A percentile compares a stretch with the other conserved stretches of the same genome.
These are phyloP conservation scores for Phaethon lepturus DNA, from an alignment of 2,113 vertebrate genomes.

Conservation along the genomic window DNA sequence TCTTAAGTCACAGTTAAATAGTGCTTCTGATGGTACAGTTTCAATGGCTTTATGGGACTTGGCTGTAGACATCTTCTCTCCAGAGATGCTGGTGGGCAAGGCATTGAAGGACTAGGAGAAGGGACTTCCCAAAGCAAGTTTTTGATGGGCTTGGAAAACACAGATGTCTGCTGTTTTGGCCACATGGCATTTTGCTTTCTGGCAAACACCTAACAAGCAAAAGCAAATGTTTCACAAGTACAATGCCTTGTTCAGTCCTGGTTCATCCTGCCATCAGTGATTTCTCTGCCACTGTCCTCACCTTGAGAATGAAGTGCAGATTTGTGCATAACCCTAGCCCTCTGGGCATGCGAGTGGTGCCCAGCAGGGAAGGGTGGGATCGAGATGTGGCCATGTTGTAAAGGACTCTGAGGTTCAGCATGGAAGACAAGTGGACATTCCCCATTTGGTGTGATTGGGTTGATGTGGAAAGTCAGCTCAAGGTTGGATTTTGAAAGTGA, in stretches of 20 bases:
- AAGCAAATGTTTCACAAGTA: neutral
- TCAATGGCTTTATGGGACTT: neutral
- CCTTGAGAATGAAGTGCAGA: neutral
- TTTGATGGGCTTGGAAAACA: neutral
- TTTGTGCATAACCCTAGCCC: neutral
- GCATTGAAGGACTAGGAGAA: neutral
- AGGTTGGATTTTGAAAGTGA: neutral
- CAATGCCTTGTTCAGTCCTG: neutral
- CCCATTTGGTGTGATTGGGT: accelerated
- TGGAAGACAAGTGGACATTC: neutral
- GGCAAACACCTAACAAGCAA: neutral
- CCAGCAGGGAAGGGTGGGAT: neutral
- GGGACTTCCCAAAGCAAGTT: neutral
- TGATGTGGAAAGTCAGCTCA: neutral
- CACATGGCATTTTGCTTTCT: neutral
- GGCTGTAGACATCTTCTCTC: too few relatives aligned
- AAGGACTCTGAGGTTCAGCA: neutral
- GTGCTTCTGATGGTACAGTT: neutral
- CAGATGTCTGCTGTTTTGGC: neutral
- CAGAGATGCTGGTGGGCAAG: neutral
- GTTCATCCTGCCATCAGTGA: neutral
- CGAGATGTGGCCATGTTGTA: neutral
- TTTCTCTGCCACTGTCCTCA: neutral
- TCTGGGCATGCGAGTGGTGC: neutral
- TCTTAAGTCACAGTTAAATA: neutral